These are phyloP conservation scores for Pipistrellus kuhlii DNA, from an alignment of 2,797 vertebrate genomes.

Conservation along the genomic window DNA sequence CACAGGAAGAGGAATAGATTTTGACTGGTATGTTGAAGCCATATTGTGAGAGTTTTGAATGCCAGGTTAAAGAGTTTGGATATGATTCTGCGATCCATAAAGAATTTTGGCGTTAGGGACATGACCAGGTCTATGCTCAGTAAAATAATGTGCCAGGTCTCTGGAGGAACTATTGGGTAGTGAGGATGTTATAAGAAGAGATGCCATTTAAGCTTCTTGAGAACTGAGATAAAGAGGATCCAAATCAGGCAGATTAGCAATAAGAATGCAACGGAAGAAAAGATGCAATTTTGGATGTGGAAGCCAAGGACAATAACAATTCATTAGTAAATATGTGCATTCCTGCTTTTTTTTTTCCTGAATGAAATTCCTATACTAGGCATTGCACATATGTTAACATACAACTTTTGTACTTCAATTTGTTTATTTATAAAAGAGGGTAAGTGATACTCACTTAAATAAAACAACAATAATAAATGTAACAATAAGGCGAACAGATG, in stretches of 20 bases:
- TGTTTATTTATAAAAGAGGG: neutral
- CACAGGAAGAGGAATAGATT: neutral
- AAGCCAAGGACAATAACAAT: neutral
- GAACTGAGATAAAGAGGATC: neutral
- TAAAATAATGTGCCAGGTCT: neutral
- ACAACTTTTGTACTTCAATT: neutral
- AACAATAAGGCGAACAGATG: neutral
- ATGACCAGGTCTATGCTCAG: neutral
- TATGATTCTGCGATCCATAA: neutral
- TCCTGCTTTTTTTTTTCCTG: neutral
- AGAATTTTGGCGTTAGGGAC: neutral
- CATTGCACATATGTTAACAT: neutral
- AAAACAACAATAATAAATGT: neutral
- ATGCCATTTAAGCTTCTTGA: neutral
- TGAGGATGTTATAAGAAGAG: neutral
- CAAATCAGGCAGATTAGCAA: neutral
- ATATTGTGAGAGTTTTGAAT: neutral
- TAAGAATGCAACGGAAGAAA: neutral
- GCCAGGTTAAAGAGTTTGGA: neutral
- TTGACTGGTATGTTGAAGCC: neutral
- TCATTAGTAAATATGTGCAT: neutral
- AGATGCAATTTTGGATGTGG: neutral
- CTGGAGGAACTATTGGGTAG: neutral
- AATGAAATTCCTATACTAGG: neutral
- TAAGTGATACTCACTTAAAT: neutral